phyloP scores from a whole-genome alignment of 1,140 invertebrate species.

The Drosophila auraria region DNA sequence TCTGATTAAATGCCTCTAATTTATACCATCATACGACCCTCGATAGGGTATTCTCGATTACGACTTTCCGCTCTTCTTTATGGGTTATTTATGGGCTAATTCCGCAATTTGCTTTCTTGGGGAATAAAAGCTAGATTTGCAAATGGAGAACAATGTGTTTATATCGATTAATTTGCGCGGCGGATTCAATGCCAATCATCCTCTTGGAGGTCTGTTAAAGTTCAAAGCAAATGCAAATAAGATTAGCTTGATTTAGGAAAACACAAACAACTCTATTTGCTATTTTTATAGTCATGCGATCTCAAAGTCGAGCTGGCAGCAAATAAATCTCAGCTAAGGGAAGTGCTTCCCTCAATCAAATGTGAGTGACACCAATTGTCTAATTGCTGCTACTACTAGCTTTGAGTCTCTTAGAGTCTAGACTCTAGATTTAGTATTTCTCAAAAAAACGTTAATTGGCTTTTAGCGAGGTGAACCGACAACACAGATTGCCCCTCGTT shows the following conservation, averaged over 20 bases:
- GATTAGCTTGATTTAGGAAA: slow-evolving; percentile 3
- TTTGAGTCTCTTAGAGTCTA: background rate
- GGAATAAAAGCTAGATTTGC: slow-evolving; percentile 6
- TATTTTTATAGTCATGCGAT: slow-evolving; percentile 6
- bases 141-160: slow-evolving; percentile 1
- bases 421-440: slow-evolving; percentile 10
- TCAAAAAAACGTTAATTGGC: slow-evolving; percentile 14
- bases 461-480: slow-evolving; percentile 15
- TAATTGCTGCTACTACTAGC: slow-evolving; percentile 15
- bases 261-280: background rate
- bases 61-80: slow-evolving; percentile 12
- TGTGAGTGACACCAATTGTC: slow-evolving; percentile 24
- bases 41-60: background rate
- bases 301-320: background rate
- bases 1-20: background rate
- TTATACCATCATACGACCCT: too few relatives aligned
- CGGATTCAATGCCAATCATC: slow-evolving; percentile 4
- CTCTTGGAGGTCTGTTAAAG: background rate
- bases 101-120: slow-evolving; percentile 25
- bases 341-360: background rate
- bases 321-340: background rate
- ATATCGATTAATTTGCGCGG: slow-evolving; percentile 29
- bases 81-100: slow-evolving; percentile 57
- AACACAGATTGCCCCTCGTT: slow-evolving; percentile 16
- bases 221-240: slow-evolving; percentile 9